Evolutionary conservation across 1,140 invertebrate genomes (phyloP).

Genomic region (Caenorhabditis remanei): DNA sequence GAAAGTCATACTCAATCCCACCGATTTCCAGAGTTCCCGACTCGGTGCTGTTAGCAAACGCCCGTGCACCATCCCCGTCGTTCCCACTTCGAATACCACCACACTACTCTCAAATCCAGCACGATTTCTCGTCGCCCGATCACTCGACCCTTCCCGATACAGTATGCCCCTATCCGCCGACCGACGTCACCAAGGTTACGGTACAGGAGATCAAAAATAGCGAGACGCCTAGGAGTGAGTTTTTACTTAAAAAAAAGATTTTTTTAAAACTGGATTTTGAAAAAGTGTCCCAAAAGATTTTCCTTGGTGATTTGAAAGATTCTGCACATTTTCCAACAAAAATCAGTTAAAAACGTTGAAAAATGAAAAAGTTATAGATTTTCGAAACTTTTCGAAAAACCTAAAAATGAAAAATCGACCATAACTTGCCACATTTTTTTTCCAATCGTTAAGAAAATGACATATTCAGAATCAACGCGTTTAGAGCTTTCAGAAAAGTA

Average conservation of each 20-base stretch:
- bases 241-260: background rate
- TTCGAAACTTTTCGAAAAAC: background rate
- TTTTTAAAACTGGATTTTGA: too few species aligned
- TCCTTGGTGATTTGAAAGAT: too few species aligned
- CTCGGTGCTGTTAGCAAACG: slow-evolving; percentile 44
- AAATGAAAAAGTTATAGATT: too few species aligned
- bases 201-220: slow-evolving; percentile 75
- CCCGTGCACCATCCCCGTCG: slow-evolving; percentile 71
- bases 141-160: slow-evolving; percentile 53
- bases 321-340: too few species aligned
- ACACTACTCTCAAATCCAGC: slow-evolving; percentile 73
- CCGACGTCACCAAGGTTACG: slow-evolving; percentile 76
- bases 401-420: too few species aligned
- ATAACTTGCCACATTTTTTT: background rate
- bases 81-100: slow-evolving; percentile 73
- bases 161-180: slow-evolving; percentile 75
- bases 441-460: background rate
- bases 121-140: slow-evolving; percentile 70
- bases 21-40: slow-evolving; percentile 29
- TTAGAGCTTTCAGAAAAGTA: too few species aligned
- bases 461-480: background rate
- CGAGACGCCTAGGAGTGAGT: slow-evolving; percentile 75
- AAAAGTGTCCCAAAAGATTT: too few species aligned
- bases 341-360: too few species aligned
- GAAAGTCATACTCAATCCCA: too few species aligned